These are phyloP conservation scores for Sebastes aleutianus DNA, from an alignment of 2,797 vertebrate species.

Conservation along the genomic window DNA sequence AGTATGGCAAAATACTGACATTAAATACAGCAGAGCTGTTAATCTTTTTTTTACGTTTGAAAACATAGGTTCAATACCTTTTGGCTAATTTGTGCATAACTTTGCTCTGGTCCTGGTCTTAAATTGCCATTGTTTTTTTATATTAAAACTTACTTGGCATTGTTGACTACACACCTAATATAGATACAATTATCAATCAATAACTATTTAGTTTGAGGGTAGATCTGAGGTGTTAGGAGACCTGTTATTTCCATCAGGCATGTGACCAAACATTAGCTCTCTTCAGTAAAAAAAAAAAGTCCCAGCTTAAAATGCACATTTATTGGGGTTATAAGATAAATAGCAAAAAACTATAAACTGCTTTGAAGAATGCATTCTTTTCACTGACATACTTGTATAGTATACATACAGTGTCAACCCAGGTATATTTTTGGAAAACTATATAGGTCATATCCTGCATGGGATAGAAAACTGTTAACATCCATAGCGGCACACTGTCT, in stretches of 20 bases:
- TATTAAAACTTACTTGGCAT: not conserved
- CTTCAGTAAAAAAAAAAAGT: not conserved
- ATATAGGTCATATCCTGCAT: conserved; percentile 10
- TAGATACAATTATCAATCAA: not conserved
- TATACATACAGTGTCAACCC: not conserved
- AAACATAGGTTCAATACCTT: not conserved
- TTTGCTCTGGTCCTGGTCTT: not conserved
- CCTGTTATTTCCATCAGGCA: not conserved
- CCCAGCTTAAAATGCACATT: not conserved
- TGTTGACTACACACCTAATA: not conserved
- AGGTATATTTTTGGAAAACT: not conserved
- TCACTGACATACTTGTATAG: not conserved
- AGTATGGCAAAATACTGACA: not conserved
- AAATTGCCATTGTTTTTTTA: not conserved
- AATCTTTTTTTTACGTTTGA: not conserved
- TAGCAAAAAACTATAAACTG: not conserved
- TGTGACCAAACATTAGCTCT: not conserved
- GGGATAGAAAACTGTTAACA: conserved; percentile 8
- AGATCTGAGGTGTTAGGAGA: too few species aligned
- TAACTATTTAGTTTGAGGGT: not conserved
- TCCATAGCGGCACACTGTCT: not conserved
- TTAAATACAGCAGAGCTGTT: not conserved
- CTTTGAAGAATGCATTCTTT: not conserved
- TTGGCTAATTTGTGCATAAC: not conserved
- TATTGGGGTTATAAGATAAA: not conserved